Evolutionary conservation across 2,888 invertebrate species (phyloP).

Genomic region (Sialis fuliginosa): DNA sequence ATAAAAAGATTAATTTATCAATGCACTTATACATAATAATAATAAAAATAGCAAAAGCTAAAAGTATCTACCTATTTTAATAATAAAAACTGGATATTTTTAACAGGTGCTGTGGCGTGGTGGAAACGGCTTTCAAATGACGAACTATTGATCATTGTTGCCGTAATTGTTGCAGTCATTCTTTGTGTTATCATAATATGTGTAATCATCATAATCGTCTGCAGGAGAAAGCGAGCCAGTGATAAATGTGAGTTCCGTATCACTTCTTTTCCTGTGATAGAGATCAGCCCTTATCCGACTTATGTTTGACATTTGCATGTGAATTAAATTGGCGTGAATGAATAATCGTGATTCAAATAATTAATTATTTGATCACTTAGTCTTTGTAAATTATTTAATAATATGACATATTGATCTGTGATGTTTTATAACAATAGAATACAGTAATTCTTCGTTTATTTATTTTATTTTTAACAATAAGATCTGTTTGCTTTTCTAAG

Average conservation of each 20-base stretch:
- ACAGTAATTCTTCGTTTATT: background rate
- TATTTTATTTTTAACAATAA: background rate
- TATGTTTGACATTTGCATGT: too few species aligned
- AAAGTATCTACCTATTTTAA: too few species aligned
- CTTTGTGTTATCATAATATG: conserved; percentile 59
- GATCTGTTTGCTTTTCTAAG: background rate
- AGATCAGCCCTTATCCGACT: too few species aligned
- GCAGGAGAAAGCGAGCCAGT: conserved; percentile 61
- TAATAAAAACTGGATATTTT: too few species aligned
- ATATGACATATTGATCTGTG: background rate
- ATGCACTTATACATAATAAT: too few species aligned
- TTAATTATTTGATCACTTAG: background rate
- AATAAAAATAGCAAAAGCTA: too few species aligned
- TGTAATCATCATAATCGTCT: conserved; percentile 71
- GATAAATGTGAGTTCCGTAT: conserved; percentile 56
- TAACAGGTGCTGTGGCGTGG: conserved; percentile 58
- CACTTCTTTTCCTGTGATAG: background rate
- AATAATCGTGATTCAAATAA: background rate
- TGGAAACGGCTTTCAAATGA: conserved; percentile 64
- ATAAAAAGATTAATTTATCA: too few species aligned
- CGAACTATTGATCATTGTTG: conserved; percentile 55
- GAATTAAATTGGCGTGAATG: too few species aligned
- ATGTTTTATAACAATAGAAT: background rate
- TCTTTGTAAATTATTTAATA: background rate
- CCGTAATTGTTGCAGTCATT: conserved; percentile 47